Evolutionary conservation across 53 echinoderm and acorn worm genomes (phyloP), one percentile per base, ranked within the genome.

Genomic region (Holothuria scabra): DNA sequence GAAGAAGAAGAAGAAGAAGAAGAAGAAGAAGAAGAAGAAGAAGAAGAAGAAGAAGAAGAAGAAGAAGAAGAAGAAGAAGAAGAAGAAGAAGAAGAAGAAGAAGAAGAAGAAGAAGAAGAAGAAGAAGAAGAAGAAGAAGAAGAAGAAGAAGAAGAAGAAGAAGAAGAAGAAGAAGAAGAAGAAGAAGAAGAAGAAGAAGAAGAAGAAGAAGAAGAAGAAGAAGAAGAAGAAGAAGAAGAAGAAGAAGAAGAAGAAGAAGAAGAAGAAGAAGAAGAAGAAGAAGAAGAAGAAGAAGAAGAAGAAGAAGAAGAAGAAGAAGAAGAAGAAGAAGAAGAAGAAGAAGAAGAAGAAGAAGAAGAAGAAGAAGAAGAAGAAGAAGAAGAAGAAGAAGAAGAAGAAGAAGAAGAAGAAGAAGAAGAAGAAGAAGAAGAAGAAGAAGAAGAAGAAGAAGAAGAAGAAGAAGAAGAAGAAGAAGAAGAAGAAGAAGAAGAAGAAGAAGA

Each of bases 61-160:
- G 22, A 14, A 11, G 66, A 14, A 14, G 22, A n/a, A n/a, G 66
- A 66, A 23, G 66, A 14, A 14, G 66, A 66, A 66, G 66, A 29
- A 66, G 22, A 14, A 66, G 22, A n/a, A 14, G 66, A 66, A 66
- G 22, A 66, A n/a, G 28, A 12, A 29, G 10, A 66, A n/a, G 22
- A 25, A 66, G 12, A 14, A 14, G 66, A 14, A 12, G 12, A n/a
- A 66, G 12, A 66, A 29, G 22, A 66, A 66, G 22, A 29, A 66
- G 12, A n/a, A n/a, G 12, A 66, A 11, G 10, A n/a, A 66, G 12
- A 66, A 66, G 24, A 14, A 12, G 22, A 66, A 29, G 22, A 11
- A 66, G 66, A n/a, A 66, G 24, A 66, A 66, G 24, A 66, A 58
- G 59, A 58, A 58, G 59, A 58, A 58, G 59, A 58, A 58, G 59